Evolutionary conservation across 2,113 vertebrate genomes (phyloP), one percentile per base, ranked within the genome.

Genomic region (Malurus alboscapulatus): DNA sequence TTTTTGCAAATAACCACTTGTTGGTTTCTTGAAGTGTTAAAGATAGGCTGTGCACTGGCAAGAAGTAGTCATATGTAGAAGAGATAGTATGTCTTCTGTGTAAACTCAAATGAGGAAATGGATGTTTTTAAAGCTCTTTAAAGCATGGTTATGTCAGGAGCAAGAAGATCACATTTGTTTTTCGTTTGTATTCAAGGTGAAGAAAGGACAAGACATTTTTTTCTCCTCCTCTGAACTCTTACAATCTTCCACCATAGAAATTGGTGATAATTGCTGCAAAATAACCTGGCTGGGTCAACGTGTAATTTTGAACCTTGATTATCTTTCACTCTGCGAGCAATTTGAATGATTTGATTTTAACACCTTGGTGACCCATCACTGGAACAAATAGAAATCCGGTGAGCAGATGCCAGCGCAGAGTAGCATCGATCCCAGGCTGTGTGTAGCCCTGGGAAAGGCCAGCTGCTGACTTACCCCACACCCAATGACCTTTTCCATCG

Each of bases 1-100:
- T 87, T 96, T 94, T 82, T 38, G 88, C 81, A 79, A 94, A 93
- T 84, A 96, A 72, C 69, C 53, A 54, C 81, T 93, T 92, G 73
- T 83, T 69, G 63, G 77, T 62, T 87, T 92, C 77, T 87, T 82
- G 50, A 91, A 93, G 55, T 66, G 81, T 82, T 94, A 81, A 68
- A 73, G 83, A 68, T 44, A 78, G 82, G 66, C 54, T 93, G 45
- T 53, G 44, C 47, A 27, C 48, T 86, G 92, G 94, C 92, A 91
- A 91, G 81, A 50, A 94, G 66, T 92, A 95, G 50, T 54, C 38
- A 27, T 88, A 79, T 92, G 88, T 84, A 65, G 89, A 84, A 84
- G 53, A 94, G 80, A 84, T 81, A 81, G 90, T 93, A 80, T 32
- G 61, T 93, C 91, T 92, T 92, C 65, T 50, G 26, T 87, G 87